A percentile compares a stretch with the other conserved stretches of the same genome.
Evolutionary conservation across 2,113 vertebrate genomes (phyloP).

Genomic region (Hippocampus guttulatus): DNA sequence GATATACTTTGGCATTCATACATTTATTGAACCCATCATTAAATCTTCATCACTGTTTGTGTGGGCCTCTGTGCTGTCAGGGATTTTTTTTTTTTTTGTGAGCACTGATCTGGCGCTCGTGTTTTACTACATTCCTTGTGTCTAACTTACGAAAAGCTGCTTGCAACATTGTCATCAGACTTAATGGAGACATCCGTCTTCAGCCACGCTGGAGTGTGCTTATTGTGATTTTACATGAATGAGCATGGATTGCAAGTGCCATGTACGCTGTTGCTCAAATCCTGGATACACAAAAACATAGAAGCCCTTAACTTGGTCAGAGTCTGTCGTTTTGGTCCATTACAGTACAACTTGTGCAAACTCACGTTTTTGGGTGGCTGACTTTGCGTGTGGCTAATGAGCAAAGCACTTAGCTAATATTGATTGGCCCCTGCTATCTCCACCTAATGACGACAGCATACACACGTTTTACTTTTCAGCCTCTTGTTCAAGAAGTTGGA

Average conservation of each 20-base stretch:
- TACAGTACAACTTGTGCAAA: not conserved
- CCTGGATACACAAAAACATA: constrained; percentile 1
- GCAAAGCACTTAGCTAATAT: not conserved
- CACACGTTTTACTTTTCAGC: not conserved
- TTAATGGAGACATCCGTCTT: constrained; percentile 38
- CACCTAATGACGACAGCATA: not conserved
- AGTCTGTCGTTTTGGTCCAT: constrained; percentile 2
- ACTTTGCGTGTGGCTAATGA: not conserved
- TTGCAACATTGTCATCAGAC: constrained; percentile 65
- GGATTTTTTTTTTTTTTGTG: not conserved
- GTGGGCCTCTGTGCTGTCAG: constrained; percentile 24
- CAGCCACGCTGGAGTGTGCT: constrained; percentile 35
- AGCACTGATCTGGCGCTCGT: constrained; percentile 24
- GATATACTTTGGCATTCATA: constrained; percentile 72
- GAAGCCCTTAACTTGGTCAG: not conserved
- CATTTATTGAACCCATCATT: constrained; percentile 76
- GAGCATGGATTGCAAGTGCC: constrained; percentile 20
- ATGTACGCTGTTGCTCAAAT: constrained; percentile 15
- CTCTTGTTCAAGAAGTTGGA: not conserved
- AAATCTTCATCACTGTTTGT: constrained; percentile 70
- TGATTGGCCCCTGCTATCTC: not conserved
- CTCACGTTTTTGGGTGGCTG: not conserved
- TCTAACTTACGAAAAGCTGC: constrained; percentile 63
- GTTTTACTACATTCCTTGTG: constrained; percentile 58
- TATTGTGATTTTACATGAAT: constrained; percentile 45